phyloP scores from a whole-genome alignment of 2,113 vertebrate genomes.

The Salvelinus alpinus region DNA sequence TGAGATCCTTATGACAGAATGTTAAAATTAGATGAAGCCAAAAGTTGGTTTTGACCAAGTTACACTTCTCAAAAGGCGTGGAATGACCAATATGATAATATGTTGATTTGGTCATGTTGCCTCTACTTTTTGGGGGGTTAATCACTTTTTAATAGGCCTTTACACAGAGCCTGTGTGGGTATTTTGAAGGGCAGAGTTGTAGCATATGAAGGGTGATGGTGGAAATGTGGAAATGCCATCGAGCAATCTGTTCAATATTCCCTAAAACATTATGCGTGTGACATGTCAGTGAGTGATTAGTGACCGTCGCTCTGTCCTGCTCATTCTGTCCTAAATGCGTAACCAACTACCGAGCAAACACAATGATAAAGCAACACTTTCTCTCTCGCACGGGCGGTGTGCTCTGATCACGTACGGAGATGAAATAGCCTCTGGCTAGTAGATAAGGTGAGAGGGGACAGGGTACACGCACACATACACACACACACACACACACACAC shows the following conservation, averaged over 20 bases:
- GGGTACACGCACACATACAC: background rate
- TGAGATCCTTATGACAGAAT: too few relatives aligned
- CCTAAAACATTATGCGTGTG: background rate
- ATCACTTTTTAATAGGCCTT: background rate
- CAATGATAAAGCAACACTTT: background rate
- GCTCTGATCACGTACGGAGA: constrained; percentile 1
- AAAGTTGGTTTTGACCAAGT: too few relatives aligned
- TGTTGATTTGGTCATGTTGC: background rate
- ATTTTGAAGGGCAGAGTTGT: background rate
- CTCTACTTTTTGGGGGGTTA: background rate
- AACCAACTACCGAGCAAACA: background rate
- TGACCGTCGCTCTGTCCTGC: background rate
- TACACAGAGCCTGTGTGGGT: background rate
- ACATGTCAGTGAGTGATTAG: background rate
- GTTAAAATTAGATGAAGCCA: too few relatives aligned
- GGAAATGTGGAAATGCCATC: background rate
- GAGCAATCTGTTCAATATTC: background rate
- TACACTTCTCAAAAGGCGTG: too few relatives aligned
- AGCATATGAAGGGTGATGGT: background rate
- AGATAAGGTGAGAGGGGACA: background rate
- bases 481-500: background rate
- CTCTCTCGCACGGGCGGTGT: background rate
- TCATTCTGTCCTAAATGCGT: background rate
- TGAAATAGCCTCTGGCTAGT: constrained; percentile 1
- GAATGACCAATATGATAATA: background rate